A percentile compares a stretch with the other conserved stretches of the same genome.
Evolutionary conservation across 2,797 vertebrate genomes (phyloP).

Genomic region (Pterois miles): DNA sequence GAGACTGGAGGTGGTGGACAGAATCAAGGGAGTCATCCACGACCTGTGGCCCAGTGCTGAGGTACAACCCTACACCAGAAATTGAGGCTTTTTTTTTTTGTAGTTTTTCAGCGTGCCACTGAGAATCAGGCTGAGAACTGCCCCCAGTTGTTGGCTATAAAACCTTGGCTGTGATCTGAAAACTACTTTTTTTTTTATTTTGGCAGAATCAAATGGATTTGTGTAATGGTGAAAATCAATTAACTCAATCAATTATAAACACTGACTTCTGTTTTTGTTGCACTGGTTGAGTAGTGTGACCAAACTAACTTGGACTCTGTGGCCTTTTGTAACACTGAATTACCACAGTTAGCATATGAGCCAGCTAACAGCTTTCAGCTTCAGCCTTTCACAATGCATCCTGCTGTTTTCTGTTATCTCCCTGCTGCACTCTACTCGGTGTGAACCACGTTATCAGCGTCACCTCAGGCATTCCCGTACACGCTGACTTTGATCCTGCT

Average conservation of each 20-base stretch:
- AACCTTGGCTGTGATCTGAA: neutral
- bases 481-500: slow-evolving; percentile 58
- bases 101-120: neutral
- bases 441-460: slow-evolving; percentile 46
- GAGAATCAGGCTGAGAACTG: neutral
- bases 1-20: slow-evolving; percentile 95
- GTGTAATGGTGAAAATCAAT: neutral
- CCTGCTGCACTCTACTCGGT: slow-evolving; percentile 24
- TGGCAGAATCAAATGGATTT: neutral
- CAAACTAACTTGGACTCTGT: neutral
- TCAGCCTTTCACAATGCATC: slow-evolving; percentile 24
- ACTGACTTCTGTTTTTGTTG: neutral
- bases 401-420: slow-evolving; percentile 43
- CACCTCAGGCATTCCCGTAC: slow-evolving; percentile 48
- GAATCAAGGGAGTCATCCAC: slow-evolving; percentile 95
- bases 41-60: slow-evolving; percentile 97
- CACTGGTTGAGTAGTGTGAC: neutral
- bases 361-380: slow-evolving; percentile 3
- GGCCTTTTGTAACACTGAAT: neutral
- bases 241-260: neutral
- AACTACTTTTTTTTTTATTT: neutral
- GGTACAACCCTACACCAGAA: slow-evolving; percentile 72
- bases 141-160: neutral
- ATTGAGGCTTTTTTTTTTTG: neutral
- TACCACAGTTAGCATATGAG: neutral